Conservation (phyloP, 2,888 invertebrate genomes). For the Theodoxus fluviatilis region DNA sequence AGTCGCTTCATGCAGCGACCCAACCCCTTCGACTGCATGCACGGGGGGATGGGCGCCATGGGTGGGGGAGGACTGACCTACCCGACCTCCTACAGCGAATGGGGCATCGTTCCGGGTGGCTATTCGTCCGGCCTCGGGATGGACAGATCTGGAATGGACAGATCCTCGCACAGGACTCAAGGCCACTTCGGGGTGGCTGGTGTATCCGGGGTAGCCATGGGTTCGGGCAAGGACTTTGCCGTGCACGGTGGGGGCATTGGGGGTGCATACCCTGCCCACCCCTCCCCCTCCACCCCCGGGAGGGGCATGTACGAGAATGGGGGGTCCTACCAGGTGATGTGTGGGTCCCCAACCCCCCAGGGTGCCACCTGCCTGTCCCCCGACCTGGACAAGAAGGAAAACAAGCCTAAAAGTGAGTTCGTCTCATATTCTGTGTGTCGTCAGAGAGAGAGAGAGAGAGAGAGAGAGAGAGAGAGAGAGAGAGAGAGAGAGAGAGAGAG, state of each 20-base stretch:
- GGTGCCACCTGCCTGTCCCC: conserved; percentile 31
- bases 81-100: conserved; percentile 37
- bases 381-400: conserved; percentile 37
- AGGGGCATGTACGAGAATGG: conserved; percentile 21
- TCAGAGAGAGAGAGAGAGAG: not conserved
- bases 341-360: conserved; percentile 19
- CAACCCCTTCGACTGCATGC: conserved; percentile 51
- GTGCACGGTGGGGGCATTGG: conserved; percentile 24
- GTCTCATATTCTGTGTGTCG: no score
- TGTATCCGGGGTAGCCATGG: conserved; percentile 8
- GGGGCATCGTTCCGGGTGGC: conserved; percentile 39
- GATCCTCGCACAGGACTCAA: conserved; percentile 35
- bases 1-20: conserved; percentile 47
- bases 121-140: conserved; percentile 33
- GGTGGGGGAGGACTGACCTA: conserved; percentile 33
- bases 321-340: conserved; percentile 21
- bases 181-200: not conserved
- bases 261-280: conserved; percentile 20
- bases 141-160: no score
- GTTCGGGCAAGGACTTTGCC: conserved; percentile 23
- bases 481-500: conserved; percentile 21
- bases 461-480: conserved; percentile 23
- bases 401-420: conserved; percentile 30
- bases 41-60: conserved; percentile 41
- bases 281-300: conserved; percentile 22